A percentile compares a stretch with the other conserved stretches of the same genome.
These are phyloP conservation scores for Pangasius krempfi DNA, from an alignment of 2,797 vertebrate species.

Conservation along the genomic window DNA sequence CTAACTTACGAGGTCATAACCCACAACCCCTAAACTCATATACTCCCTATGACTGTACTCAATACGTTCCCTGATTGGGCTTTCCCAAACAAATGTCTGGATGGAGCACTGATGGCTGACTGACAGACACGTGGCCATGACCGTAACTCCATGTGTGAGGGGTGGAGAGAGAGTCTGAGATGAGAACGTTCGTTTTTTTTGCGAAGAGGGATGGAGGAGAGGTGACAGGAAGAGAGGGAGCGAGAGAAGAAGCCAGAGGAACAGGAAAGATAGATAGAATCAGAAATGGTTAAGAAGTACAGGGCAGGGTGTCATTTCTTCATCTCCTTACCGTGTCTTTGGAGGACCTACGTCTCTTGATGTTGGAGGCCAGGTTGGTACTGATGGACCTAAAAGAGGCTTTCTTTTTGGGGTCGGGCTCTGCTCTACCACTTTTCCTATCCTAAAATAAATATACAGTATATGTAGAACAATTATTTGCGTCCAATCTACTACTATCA, in stretches of 20 bases:
- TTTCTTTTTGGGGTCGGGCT: slow-evolving; percentile 99
- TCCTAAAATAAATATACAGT: slow-evolving; percentile 98
- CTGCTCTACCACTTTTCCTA: slow-evolving; percentile 99
- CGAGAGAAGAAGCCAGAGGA: slow-evolving; percentile 32
- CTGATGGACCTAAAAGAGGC: slow-evolving; percentile 99
- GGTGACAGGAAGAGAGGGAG: slow-evolving; percentile 57
- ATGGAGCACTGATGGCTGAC: slow-evolving; percentile 64
- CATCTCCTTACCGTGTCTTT: slow-evolving; percentile 99
- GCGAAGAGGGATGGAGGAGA: slow-evolving; percentile 63
- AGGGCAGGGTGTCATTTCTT: slow-evolving; percentile 76
- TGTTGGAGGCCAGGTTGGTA: slow-evolving; percentile 99
- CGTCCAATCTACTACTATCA: slow-evolving; percentile 61
- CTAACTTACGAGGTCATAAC: slow-evolving; percentile 33
- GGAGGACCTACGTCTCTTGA: slow-evolving; percentile 99
- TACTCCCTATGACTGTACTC: slow-evolving; percentile 36
- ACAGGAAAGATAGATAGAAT: slow-evolving; percentile 55
- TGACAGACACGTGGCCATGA: slow-evolving; percentile 66
- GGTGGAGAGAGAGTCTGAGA: slow-evolving; percentile 63
- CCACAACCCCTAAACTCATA: slow-evolving; percentile 28
- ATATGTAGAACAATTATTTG: slow-evolving; percentile 75
- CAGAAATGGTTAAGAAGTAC: slow-evolving; percentile 52
- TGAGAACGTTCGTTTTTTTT: slow-evolving; percentile 50
- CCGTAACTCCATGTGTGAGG: slow-evolving; percentile 62
- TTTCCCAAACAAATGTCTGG: slow-evolving; percentile 63
- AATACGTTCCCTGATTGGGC: slow-evolving; percentile 51